These are phyloP conservation scores for Micrasema minimum DNA, from an alignment of 1,140 invertebrate genomes.

Conservation along the genomic window DNA sequence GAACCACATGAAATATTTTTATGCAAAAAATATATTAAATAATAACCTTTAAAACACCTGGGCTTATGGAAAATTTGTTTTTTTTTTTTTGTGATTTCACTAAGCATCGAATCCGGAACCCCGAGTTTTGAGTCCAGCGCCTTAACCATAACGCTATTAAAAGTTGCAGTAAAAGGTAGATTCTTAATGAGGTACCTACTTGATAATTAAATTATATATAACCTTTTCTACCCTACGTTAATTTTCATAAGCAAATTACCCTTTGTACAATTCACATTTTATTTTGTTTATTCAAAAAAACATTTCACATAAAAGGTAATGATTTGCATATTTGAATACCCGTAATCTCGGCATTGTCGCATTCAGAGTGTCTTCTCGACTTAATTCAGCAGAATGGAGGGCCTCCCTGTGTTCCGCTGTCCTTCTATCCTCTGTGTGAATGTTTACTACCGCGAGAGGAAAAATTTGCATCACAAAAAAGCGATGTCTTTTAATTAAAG, in stretches of 20 bases:
- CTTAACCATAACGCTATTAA: no score
- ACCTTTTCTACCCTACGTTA: not conserved
- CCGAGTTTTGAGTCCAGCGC: no score
- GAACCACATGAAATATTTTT: no score
- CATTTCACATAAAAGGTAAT: constrained; percentile 25
- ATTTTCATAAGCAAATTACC: not conserved
- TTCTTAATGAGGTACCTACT: no score
- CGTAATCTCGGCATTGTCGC: constrained; percentile 21
- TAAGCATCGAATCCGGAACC: no score
- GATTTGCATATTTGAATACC: constrained; percentile 26
- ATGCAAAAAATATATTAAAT: no score
- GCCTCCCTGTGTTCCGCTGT: not conserved
- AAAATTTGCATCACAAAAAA: constrained; percentile 69
- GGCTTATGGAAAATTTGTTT: no score
- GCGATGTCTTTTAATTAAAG: constrained; percentile 67
- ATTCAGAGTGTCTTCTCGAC: constrained; percentile 8
- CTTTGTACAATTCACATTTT: constrained; percentile 3
- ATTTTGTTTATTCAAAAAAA: constrained; percentile 33
- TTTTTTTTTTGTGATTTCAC: no score
- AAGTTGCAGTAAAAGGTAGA: no score
- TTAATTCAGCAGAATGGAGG: not conserved
- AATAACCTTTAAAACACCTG: no score
- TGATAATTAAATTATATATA: constrained; percentile 5
- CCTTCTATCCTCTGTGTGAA: constrained; percentile 1
- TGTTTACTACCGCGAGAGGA: constrained; percentile 3